Conservation (phyloP, 2,113 vertebrate species). For the Nansenia antarctica region DNA sequence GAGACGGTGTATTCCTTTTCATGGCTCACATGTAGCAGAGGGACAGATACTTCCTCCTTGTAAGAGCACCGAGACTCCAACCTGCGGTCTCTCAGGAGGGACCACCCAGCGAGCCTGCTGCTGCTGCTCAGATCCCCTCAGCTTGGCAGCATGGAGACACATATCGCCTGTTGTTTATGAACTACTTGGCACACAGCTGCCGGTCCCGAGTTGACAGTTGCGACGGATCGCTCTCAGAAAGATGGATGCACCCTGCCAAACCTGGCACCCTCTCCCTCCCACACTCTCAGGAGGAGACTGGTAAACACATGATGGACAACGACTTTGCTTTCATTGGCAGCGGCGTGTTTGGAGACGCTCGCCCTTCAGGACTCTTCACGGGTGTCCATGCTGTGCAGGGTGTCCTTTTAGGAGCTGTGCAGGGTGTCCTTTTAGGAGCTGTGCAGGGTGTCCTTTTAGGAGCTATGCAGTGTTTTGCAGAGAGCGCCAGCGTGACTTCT, state of each 20-base stretch:
- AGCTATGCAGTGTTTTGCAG: not conserved
- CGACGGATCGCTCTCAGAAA: constrained; percentile 34
- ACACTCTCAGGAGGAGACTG: not conserved
- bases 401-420: too few species aligned
- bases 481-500: not conserved
- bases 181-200: constrained; percentile 22
- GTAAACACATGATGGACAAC: constrained; percentile 16
- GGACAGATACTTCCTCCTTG: not conserved
- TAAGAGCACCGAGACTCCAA: not conserved
- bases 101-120: constrained; percentile 4
- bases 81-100: not conserved
- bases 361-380: not conserved
- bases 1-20: not conserved
- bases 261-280: constrained; percentile 23
- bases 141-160: constrained; percentile 36
- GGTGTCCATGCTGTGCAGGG: too few species aligned
- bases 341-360: not conserved
- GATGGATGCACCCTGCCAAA: constrained; percentile 36
- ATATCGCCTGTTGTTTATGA: constrained; percentile 45
- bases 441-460: not conserved
- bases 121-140: not conserved
- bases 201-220: constrained; percentile 31
- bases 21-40: not conserved
- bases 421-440: too few species aligned
- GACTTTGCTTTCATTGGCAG: not conserved